Evolutionary conservation across 1,140 invertebrate species (phyloP), one percentile per base, ranked within the genome.

Genomic region (Ditylenchus dipsaci): DNA sequence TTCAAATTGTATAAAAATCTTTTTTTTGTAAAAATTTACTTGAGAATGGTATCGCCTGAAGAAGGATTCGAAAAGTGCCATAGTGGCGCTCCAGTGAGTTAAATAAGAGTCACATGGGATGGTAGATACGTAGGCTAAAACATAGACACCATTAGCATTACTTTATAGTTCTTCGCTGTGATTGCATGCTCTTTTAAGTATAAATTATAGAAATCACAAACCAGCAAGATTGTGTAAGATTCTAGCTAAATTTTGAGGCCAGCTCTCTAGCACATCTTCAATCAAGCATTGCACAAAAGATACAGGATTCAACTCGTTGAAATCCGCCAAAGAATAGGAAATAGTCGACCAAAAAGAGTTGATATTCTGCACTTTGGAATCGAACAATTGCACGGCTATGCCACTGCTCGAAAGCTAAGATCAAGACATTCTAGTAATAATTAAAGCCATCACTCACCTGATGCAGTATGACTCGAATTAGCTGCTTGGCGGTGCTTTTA

Each of bases 371-470:
- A 82, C 76, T 33, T 63, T 88, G 19, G 91, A 91, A 85, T 94
- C 89, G 84, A 97, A 97, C 75, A 98, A 89, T 86, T 97, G 94
- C 63, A 92, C 86, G 83, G 97, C 97, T 63, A 98, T 90, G 67
- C 93, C 93, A 76, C 78, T 78, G 7, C 60, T 64, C 5, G 81
- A 83, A 8, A 83, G 67, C 68, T 80, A 38, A 66, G 69, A 67
- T 65, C 1, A 38, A 38, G 11, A 38, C 33, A 38, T 38, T 38
- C 11, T 11, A 5, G 3, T 11, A 38, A 1, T 27, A 38, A 11
- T 3, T 38, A 3, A 38, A 38, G 3, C 33, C 3, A 38, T 5
- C 1, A 5, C 49, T 68, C 29, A 98, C 84, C 84, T 97, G 94
- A 84, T 98, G 94, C 38, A 98, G 86, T 63, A 94, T 90, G 83